Evolutionary conservation across 23 tunicate genomes (phyloP), one percentile per base, ranked within the genome.

Genomic region (Styela clava): DNA sequence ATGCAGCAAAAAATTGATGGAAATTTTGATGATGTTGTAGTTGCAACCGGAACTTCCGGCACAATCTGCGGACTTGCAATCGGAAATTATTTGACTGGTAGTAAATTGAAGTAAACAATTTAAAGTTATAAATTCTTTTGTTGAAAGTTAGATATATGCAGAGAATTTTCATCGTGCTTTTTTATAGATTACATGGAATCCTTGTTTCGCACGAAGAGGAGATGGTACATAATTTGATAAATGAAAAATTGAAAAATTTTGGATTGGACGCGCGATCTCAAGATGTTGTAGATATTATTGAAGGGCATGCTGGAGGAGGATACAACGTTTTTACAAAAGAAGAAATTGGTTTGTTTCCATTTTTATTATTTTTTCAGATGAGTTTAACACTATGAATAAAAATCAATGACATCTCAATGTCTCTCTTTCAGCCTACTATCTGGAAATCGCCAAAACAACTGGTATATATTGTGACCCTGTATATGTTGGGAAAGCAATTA

Each of bases 41-140:
- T 94, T 2, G 87, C 94, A 30, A 85, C 87, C 61, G 99, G 99
- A 3, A 89, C 89, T 72, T 95, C 95, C 62, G 95, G 99, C 1
- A 70, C 91, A 22, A 34, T 79, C 20, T 81, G 89, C 31, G 99
- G 89, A 0, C 64, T 94, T 18, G 87, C 95, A 0, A 78, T 94
- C 71, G 91, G 83, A 2, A 94, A 94, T 32, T 79, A 86, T 79
- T 74, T 90, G 12, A 88, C 90, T 21, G 99, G 90, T 18, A 74
- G 82, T 31, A 84, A 82, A 68, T n/a, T 83, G 20, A 87, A 83
- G 89, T 85, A 67, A 79, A 74, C 22, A 61, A 0, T 23, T 21
- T 23, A n/a, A n/a, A n/a, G n/a, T n/a, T n/a, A n/a, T n/a, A n/a
- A n/a, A n/a, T n/a, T n/a, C n/a, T n/a, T n/a, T n/a, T n/a, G n/a